Evolutionary conservation across 53 echinoderm and acorn worm species (phyloP), one percentile per base, ranked within the genome.

Genomic region (Hippasteria phrygiana): DNA sequence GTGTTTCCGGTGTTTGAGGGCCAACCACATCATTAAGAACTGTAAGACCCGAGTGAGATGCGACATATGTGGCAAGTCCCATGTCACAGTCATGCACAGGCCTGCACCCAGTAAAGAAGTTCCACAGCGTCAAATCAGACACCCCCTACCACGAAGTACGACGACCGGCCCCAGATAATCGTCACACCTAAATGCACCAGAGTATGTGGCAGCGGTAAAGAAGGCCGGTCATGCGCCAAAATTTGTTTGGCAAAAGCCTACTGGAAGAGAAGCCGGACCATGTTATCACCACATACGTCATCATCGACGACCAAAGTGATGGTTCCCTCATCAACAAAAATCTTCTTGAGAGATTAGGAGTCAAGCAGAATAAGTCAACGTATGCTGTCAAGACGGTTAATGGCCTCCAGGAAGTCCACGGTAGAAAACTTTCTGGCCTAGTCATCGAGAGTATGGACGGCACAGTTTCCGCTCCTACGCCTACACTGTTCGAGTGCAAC

Each of bases 161-260:
- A 53, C 53, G 37, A 87, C 74, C 71, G 18, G 20, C 55, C 86
- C 20, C 27, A 41, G 34, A 43, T 17, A 77, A 55, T n/a, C n/a
- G 87, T 84, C 8, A 87, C 93, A 41, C 78, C 78, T 38, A 93
- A 76, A 37, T 93, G 93, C 76, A 93, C 93, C 55, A 90, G 77
- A 69, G 89, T 93, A 32, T 92, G 92, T 77, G 90, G 79, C 62
- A 67, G 72, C 46, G 56, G 62, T 40, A 55, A 37, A 48, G 76
- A 77, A 74, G 86, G 93, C 78, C 66, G 92, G 81, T 92, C 92
- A 48, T 92, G 92, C 69, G 92, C 92, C 5, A 92, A 92, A 55
- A 92, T 92, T 45, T 92, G 92, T 88, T 62, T 88, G 62, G 92
- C 92, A 45, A 92, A 88, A 6, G 74, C 65, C 20, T 92, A 88